Base-by-base conservation (phyloP, 2,797 vertebrate genomes). In the Lutjanus argentimaculatus region DNA sequence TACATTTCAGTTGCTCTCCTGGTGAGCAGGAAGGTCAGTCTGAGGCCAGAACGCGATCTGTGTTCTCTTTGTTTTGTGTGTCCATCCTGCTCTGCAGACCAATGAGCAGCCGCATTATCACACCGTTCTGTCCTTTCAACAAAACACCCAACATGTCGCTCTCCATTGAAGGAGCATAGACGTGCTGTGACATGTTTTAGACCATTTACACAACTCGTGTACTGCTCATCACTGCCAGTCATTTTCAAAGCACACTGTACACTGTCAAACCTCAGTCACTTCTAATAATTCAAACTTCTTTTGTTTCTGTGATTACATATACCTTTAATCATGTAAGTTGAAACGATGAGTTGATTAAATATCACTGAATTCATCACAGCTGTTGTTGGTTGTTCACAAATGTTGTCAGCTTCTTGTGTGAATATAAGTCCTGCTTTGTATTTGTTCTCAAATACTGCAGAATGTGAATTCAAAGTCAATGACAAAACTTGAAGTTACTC, bases 1-100 rank as follows among this genome's bases (percentile, higher is more conserved):
- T 80, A 80, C 78, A 73, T 48, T 45, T 58, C 12, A 59, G 17
- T 10, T 61, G n/a, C 12, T 62, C 42, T 51, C 21, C 16, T 64
- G 4, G 2, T 51, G 8, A 42, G 49, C 15, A 25, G 5, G 11
- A 61, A 48, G 7, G n/a, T 71, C 15, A 17, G 16, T 30, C 5
- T 10, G 30, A 65, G 36, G 45, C 57, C 46, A 75, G 45, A 57
- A 48, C 25, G 22, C 7, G 30, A 51, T 56, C 55, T 57, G 0
- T 57, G 0, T 40, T 52, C 36, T 36, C 7, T 49, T 30, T 43
- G 16, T 11, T 17, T 58, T 64, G 46, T 52, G 56, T 61, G 40
- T 58, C 11, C 45, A 17, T 65, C 22, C 21, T 36, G 16, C 64
- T 63, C 57, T 36, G 36, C 66, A 70, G n/a, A 67, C 30, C 45